phyloP scores from a whole-genome alignment of 2,797 vertebrate genomes.

The Hafferia zeledoni region DNA sequence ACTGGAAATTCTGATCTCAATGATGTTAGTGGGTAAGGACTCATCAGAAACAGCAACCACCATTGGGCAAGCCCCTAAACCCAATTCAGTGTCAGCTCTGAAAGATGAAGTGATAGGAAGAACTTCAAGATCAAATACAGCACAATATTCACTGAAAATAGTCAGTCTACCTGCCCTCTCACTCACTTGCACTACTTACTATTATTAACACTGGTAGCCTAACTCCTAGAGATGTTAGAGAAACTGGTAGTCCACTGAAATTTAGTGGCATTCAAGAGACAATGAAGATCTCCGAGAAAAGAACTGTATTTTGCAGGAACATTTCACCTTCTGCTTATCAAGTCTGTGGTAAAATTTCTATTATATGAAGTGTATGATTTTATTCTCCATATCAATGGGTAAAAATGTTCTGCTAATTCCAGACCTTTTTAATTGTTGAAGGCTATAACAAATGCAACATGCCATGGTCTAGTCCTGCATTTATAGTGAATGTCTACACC shows the following conservation, averaged over 20 bases:
- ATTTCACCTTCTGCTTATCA: background rate
- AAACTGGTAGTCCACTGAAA: background rate
- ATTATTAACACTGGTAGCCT: background rate
- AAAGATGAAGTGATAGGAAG: background rate
- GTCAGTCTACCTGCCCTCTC: background rate
- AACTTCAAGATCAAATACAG: background rate
- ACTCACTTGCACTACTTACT: background rate
- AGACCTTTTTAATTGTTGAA: conserved; percentile 24
- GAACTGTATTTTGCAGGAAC: background rate
- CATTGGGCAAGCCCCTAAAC: background rate
- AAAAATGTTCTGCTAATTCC: background rate
- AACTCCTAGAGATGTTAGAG: background rate
- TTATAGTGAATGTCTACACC: background rate
- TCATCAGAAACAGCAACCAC: background rate
- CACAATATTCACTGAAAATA: background rate
- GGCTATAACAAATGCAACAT: background rate
- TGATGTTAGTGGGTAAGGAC: background rate
- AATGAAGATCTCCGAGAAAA: background rate
- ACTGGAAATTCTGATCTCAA: background rate
- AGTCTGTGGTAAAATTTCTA: background rate
- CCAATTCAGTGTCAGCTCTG: background rate
- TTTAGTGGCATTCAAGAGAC: background rate
- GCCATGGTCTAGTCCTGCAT: background rate
- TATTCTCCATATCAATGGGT: background rate
- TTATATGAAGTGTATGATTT: background rate